These are phyloP conservation scores for Epirrita christyi DNA, from an alignment of 2,888 invertebrate species.

Conservation along the genomic window DNA sequence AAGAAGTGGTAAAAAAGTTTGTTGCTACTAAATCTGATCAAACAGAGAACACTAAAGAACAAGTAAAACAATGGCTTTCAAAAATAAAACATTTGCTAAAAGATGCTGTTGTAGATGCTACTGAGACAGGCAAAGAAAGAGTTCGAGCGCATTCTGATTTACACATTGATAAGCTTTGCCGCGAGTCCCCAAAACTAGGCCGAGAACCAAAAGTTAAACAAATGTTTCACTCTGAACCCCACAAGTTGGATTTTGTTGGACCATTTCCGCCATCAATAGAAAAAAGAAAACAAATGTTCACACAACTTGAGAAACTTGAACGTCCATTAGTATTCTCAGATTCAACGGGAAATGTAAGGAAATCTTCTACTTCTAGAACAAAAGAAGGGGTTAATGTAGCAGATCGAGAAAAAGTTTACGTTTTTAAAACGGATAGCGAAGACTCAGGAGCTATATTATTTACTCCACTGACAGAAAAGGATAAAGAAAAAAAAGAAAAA, in stretches of 20 bases:
- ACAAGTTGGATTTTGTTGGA: constrained; percentile 8
- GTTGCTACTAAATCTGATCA: constrained; percentile 44
- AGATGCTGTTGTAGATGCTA: constrained; percentile 21
- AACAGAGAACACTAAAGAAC: constrained; percentile 43
- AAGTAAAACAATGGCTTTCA: constrained; percentile 43
- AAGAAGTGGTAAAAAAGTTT: constrained; percentile 57
- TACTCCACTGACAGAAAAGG: constrained; percentile 10
- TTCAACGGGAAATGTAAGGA: constrained; percentile 3
- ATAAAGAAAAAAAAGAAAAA: constrained; percentile 9
- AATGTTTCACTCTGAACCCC: constrained; percentile 16
- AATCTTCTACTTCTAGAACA: neutral
- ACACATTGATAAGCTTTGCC: constrained; percentile 26
- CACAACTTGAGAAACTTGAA: constrained; percentile 13
- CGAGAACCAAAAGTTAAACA: constrained; percentile 19
- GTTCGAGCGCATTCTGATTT: constrained; percentile 22
- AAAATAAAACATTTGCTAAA: constrained; percentile 44
- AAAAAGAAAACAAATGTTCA: constrained; percentile 13
- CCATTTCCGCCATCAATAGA: constrained; percentile 7
- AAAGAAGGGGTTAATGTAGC: neutral
- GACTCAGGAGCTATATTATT: constrained; percentile 12
- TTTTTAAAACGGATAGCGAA: constrained; percentile 8
- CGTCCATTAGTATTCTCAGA: constrained; percentile 15
- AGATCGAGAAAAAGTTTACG: constrained; percentile 9
- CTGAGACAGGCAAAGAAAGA: constrained; percentile 18
- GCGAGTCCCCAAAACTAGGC: constrained; percentile 1